Evolutionary conservation across 2,888 invertebrate species (phyloP), one percentile per base, ranked within the genome.

Genomic region (Eurytoma adleriae): DNA sequence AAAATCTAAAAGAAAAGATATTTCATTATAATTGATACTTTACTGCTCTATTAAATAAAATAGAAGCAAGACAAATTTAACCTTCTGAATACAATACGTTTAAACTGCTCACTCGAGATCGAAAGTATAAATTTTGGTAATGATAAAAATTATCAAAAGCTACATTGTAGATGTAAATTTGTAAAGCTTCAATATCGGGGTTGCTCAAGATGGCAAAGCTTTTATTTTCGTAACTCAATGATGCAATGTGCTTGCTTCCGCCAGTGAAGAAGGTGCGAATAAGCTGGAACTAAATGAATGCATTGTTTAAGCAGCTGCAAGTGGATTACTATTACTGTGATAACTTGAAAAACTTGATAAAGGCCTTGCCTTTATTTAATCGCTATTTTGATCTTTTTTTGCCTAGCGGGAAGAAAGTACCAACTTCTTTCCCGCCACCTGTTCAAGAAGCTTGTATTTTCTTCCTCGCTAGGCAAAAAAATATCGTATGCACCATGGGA

Each of bases 131-230:
- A 70, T 83, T 88, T 82, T 89, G 89, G 81, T 88, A 88, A 24
- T 78, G 78, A 59, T 86, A 72, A 81, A 88, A 89, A 70, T 86
- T 87, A 27, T 86, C 85, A 70, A 48, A 83, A 20, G 79, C 27
- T 0, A 48, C 20, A 14, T 86, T 73, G 74, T 89, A 89, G 48
- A 78, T 66, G 69, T 84, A 88, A 50, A 89, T 85, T 56, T 86
- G 84, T 10, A 89, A 79, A 1, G 86, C 85, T n/a, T 86, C 85
- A 0, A 85, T 86, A 66, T 82, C 79, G 5, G 81, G 81, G 82
- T 89, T 86, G 61, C 87, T 88, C 20, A 89, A 59, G 18, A 89
- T 67, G 30, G 89, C 56, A 73, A 89, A 89, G 20, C 77, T 66
- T 14, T 87, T 81, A 2, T 84, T 71, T 30, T 83, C 78, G 52